Evolutionary conservation across 2,797 vertebrate genomes (phyloP).

Genomic region (Pipistrellus kuhlii): DNA sequence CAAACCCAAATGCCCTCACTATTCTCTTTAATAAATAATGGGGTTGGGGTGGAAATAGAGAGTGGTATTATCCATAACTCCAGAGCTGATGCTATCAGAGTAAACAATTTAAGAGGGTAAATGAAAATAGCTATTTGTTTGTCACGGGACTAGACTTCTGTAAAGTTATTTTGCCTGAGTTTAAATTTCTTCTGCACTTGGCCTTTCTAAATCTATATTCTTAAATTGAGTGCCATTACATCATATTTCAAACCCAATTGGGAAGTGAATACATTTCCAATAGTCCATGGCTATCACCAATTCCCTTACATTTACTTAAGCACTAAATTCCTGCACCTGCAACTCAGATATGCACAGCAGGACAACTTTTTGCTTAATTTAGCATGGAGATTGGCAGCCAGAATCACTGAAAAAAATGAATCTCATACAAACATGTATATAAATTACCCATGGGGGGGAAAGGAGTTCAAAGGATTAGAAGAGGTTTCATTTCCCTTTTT

Average conservation of each 20-base stretch:
- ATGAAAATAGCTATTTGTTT: neutral
- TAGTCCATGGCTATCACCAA: neutral
- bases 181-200: conserved; percentile 31
- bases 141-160: neutral
- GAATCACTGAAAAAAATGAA: conserved; percentile 52
- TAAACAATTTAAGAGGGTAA: neutral
- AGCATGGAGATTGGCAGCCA: conserved; percentile 56
- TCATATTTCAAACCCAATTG: conserved; percentile 47
- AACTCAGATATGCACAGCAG: conserved; percentile 58
- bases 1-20: neutral
- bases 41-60: neutral
- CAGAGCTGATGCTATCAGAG: neutral
- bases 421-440: neutral
- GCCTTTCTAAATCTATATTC: conserved; percentile 49
- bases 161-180: conserved; percentile 22
- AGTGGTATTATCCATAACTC: neutral
- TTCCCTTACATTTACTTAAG: conserved; percentile 52
- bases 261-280: conserved; percentile 30
- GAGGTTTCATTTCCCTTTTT: conserved; percentile 23
- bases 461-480: neutral
- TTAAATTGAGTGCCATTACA: conserved; percentile 63
- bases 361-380: conserved; percentile 76
- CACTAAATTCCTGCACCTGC: conserved; percentile 66
- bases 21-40: neutral
- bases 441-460: conserved; percentile 21